Evolutionary conservation across 2,888 invertebrate species (phyloP).

Genomic region (Epirrita christyi): DNA sequence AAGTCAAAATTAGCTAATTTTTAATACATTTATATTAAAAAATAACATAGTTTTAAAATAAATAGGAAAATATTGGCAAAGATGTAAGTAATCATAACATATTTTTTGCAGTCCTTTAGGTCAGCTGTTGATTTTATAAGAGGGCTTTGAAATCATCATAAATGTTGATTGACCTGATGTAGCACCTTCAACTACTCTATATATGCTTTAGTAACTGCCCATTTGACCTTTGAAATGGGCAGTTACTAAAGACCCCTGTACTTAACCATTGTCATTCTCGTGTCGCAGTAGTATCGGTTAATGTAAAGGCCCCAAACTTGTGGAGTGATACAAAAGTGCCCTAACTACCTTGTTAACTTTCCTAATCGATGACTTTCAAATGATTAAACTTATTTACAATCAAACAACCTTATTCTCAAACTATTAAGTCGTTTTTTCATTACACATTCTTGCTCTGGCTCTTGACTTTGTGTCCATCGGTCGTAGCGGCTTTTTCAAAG

Average conservation of each 20-base stretch:
- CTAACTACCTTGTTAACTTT: conserved; percentile 54
- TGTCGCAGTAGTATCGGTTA: conserved; percentile 15
- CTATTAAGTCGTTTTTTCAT: conserved; percentile 30
- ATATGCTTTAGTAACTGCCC: too few species aligned
- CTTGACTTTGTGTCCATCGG: conserved; percentile 12
- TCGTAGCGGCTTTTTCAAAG: conserved; percentile 37
- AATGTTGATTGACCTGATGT: too few species aligned
- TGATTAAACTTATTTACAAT: conserved; percentile 33
- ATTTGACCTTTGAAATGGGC: too few species aligned
- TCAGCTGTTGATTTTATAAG: too few species aligned
- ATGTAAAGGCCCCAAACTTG: conserved; percentile 25
- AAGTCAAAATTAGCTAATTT: too few species aligned
- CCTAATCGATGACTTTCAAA: conserved; percentile 46
- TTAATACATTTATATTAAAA: too few species aligned
- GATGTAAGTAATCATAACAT: too few species aligned
- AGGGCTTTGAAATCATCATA: too few species aligned
- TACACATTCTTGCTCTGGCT: conserved; percentile 14
- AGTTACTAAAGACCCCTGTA: not conserved
- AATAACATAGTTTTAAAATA: too few species aligned
- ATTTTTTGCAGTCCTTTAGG: too few species aligned
- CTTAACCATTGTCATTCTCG: not conserved
- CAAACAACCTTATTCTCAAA: conserved; percentile 25
- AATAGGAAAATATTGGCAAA: too few species aligned
- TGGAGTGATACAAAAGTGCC: conserved; percentile 47
- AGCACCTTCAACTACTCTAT: too few species aligned